Evolutionary conservation across 1,140 invertebrate genomes (phyloP), one percentile per base, ranked within the genome.

Genomic region (Apis florea): DNA sequence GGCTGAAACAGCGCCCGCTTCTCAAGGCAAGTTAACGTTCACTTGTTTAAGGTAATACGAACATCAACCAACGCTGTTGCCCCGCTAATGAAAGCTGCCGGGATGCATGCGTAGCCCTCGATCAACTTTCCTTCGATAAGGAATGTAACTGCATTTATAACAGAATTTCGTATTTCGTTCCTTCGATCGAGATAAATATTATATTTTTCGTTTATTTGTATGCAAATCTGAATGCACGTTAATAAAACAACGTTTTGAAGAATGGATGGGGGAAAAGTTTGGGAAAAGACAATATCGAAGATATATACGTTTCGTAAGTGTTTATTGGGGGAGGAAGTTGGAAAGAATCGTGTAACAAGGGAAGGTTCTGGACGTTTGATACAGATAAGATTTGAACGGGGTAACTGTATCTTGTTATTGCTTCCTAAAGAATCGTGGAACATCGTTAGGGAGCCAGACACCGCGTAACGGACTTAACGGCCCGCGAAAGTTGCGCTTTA

Each of bases 1-100:
- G 83, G 79, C 77, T 79, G 66, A 72, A n/a, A 63, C 73, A 66
- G 49, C 64, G 31, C 40, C 15, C 31, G 61, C 75, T 71, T 53
- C 83, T 79, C 61, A 24, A 17, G 71, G 51, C 71, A 82, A 84
- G 82, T 87, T 76, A 84, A 86, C 75, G 85, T 79, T 72, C 53
- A 51, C 66, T 79, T 79, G 78, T 83, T 88, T 79, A 82, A 83
- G 74, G 58, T 88, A 84, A 87, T 82, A 72, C 74, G 70, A 67
- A 21, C 78, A 75, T 82, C 82, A 74, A 59, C 68, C 63, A 85
- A 21, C 77, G 6, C 56, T n/a, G n/a, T 64, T 49, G 58, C 71
- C 31, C 31, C 70, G 21, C 84, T 83, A 86, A 85, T 56, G 49
- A 73, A 69, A 40, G 63, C 40, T 17, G 68, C 71, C n/a, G 24